Conservation (phyloP, 2,888 invertebrate species). For the Rhagophthalmus giganteus region DNA sequence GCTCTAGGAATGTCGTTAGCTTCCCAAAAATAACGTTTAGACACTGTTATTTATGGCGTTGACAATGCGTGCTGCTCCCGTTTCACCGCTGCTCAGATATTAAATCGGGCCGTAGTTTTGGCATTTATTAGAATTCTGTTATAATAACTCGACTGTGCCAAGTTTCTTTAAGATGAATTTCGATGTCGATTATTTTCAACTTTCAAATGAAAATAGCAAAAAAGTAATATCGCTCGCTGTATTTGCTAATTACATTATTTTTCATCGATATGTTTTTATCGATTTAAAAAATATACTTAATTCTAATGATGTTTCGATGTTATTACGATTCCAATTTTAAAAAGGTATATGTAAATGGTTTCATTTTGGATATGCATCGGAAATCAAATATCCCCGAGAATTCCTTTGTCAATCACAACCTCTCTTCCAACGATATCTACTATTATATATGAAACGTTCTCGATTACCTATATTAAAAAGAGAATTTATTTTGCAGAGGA, state of each 20-base stretch:
- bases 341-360: too few relatives aligned
- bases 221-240: too few relatives aligned
- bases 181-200: constrained; percentile 6
- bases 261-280: too few relatives aligned
- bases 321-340: too few relatives aligned
- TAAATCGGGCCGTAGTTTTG: constrained; percentile 47
- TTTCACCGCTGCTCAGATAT: constrained; percentile 42
- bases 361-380: too few relatives aligned
- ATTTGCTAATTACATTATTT: too few relatives aligned
- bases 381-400: neutral
- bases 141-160: constrained; percentile 27
- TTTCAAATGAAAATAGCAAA: neutral
- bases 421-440: neutral
- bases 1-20: constrained; percentile 57
- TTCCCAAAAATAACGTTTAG: constrained; percentile 56
- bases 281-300: too few relatives aligned
- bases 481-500: too few relatives aligned
- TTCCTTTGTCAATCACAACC: neutral
- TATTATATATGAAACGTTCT: too few relatives aligned
- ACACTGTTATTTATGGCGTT: constrained; percentile 55
- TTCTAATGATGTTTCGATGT: too few relatives aligned
- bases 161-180: constrained; percentile 18
- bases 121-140: constrained; percentile 43
- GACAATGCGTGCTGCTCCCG: constrained; percentile 38
- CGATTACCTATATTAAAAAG: too few relatives aligned